phyloP scores from a whole-genome alignment of 2,113 vertebrate genomes.

The Sprattus sprattus region DNA sequence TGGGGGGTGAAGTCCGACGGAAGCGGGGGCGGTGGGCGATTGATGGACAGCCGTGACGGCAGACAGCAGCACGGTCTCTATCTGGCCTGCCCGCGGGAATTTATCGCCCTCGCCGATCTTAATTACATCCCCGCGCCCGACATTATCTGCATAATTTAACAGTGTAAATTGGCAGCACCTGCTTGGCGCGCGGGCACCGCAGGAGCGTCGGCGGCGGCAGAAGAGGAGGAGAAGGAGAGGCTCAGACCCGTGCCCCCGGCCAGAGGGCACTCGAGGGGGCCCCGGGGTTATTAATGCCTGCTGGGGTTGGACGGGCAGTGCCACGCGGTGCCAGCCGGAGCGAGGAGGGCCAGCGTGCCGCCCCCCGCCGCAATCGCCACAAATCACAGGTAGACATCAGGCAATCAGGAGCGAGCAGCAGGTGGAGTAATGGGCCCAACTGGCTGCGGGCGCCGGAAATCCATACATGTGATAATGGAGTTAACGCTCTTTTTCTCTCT shows the following conservation, averaged over 20 bases:
- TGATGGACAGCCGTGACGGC: slow-evolving; percentile 40
- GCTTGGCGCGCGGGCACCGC: slow-evolving; percentile 15
- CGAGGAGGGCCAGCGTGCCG: background rate
- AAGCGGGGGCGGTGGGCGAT: background rate
- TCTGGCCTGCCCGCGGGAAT: slow-evolving; percentile 33
- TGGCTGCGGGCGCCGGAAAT: background rate
- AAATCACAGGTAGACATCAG: slow-evolving; percentile 19
- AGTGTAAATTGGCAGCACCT: slow-evolving; percentile 53
- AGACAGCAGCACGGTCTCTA: slow-evolving; percentile 35
- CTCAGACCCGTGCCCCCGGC: background rate
- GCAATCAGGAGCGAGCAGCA: background rate
- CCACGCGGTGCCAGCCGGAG: background rate
- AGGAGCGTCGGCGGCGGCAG: background rate
- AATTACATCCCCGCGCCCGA: slow-evolving; percentile 62
- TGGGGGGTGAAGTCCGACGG: background rate
- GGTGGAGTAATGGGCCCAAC: background rate
- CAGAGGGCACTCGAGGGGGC: slow-evolving; percentile 2
- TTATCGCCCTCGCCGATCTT: slow-evolving; percentile 53
- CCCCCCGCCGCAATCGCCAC: background rate
- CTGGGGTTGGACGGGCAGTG: slow-evolving; percentile 11
- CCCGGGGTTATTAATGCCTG: slow-evolving; percentile 28
- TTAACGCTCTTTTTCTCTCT: background rate
- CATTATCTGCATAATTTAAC: slow-evolving; percentile 54
- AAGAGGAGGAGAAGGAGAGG: background rate
- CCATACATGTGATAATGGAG: background rate